Base-by-base conservation (phyloP, 2,888 invertebrate species). In the Zele albiditarsus region DNA sequence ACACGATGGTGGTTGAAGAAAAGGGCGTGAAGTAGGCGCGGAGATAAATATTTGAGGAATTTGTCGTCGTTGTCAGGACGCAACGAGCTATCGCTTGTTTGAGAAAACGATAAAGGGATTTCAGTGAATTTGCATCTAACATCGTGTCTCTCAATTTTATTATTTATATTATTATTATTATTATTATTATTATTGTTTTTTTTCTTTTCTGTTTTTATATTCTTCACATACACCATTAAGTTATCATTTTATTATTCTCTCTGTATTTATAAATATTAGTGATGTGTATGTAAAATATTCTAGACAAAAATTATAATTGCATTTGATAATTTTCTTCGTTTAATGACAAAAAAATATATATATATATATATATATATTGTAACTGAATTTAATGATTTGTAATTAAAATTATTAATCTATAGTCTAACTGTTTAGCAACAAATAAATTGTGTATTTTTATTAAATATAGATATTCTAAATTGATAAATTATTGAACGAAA, bases 21-120 rank as follows among this genome's bases (percentile, higher is more conserved):
- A 78, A 80, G 80, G 75, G 75, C 70, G 70, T 62, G 46, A 23
- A 33, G 65, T 60, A 72, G 74, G 60, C 73, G 60, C 73, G 77
- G 85, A 84, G 87, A 89, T 89, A 89, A 89, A 89, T 89, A 89
- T 89, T 89, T 89, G 88, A 88, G 83, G 87, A 88, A 87, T 89
- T 87, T 86, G 84, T 86, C 87, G 86, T 79, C 83, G 82, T 72
- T 63, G 69, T 65, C 80, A 81, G 77, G 79, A 68, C 73, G 76
- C 53, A 80, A 80, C 83, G 82, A 84, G 81, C 86, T 84, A 84
- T 86, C 84, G 83, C 81, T 82, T 88, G 85, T 88, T 88, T 83
- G 85, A 81, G 79, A 78, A 81, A 82, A 82, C 81, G 83, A 83
- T 86, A 81, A 88, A 86, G 83, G 85, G 86, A 88, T 89, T 89